Conservation (phyloP, 2,113 vertebrate species). For the Mustelus asterias region DNA sequence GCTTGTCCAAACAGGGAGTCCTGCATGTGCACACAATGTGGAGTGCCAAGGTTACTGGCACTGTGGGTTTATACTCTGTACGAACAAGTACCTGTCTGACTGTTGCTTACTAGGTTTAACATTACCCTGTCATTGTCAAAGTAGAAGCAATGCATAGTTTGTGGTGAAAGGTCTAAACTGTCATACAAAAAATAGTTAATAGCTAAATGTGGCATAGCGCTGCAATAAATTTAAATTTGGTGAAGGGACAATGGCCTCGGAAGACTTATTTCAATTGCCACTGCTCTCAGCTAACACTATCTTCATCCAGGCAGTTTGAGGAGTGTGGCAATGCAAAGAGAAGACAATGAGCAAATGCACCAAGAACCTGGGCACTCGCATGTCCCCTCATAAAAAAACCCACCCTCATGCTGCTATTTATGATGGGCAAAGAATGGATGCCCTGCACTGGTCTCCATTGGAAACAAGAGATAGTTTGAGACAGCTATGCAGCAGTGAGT, state of each 20-base stretch:
- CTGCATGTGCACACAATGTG: too few relatives aligned
- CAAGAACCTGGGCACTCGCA: neutral
- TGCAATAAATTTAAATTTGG: neutral
- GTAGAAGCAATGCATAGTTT: conserved; percentile 22
- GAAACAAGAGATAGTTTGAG: neutral
- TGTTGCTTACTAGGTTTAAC: too few relatives aligned
- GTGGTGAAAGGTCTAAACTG: neutral
- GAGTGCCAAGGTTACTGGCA: too few relatives aligned
- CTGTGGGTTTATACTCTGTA: too few relatives aligned
- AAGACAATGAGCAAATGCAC: neutral
- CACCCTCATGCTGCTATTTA: neutral
- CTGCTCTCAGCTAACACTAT: neutral
- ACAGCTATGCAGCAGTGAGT: neutral
- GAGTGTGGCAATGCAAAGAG: neutral
- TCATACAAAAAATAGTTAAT: conserved; percentile 15
- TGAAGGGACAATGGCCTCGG: too few relatives aligned
- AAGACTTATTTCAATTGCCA: too few relatives aligned
- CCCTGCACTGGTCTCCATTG: neutral
- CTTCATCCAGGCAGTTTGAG: neutral
- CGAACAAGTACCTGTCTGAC: too few relatives aligned
- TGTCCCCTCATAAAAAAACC: neutral
- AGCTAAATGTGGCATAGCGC: neutral
- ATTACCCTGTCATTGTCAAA: conserved; percentile 19
- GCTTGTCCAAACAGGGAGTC: too few relatives aligned
- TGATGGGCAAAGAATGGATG: neutral